Conservation (phyloP, 1,140 invertebrate species). For the Drosophila orosa region DNA sequence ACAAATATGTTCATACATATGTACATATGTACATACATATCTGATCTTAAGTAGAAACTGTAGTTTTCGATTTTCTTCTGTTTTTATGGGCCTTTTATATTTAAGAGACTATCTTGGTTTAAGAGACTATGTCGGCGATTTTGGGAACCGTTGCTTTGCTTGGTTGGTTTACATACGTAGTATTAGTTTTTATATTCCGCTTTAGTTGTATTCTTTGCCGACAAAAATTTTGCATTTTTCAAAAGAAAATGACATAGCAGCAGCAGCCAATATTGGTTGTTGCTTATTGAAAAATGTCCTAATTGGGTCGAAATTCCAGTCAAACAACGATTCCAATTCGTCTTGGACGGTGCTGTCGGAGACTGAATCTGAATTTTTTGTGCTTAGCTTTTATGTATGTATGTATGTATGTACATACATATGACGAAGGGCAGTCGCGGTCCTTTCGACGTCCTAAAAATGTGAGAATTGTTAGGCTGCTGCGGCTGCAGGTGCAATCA, state of each 20-base stretch:
- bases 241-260: constrained; percentile 46
- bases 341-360: constrained; percentile 22
- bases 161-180: too few relatives aligned
- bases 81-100: too few relatives aligned
- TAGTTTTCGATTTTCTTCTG: too few relatives aligned
- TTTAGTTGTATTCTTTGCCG: constrained; percentile 30
- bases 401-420: too few relatives aligned
- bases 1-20: too few relatives aligned
- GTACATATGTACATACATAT: too few relatives aligned
- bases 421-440: too few relatives aligned
- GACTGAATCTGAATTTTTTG: neutral
- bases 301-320: constrained; percentile 81
- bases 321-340: constrained; percentile 71
- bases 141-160: too few relatives aligned
- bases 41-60: too few relatives aligned
- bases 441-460: constrained; percentile 23
- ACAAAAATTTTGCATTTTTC: constrained; percentile 72
- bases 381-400: constrained; percentile 1
- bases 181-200: constrained; percentile 32
- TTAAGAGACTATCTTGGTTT: too few relatives aligned
- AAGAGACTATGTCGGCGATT: too few relatives aligned
- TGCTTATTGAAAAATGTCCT: constrained; percentile 70
- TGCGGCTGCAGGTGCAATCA: constrained; percentile 31
- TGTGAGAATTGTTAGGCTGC: constrained; percentile 16
- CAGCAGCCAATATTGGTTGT: constrained; percentile 30